phyloP scores from a whole-genome alignment of 2,888 invertebrate species.

The Phalangium opilio region DNA sequence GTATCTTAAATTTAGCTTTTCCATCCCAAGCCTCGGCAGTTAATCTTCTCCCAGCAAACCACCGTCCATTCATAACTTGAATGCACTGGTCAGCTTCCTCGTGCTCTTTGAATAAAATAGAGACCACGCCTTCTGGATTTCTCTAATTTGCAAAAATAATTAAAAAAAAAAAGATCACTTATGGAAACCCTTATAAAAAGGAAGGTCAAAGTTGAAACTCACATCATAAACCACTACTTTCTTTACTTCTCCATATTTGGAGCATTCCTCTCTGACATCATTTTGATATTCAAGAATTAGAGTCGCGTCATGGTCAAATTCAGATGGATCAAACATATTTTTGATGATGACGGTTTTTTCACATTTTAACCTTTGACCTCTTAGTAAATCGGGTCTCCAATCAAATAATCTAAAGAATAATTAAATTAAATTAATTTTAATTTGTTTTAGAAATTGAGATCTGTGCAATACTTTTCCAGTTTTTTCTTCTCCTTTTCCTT shows the following conservation, averaged over 20 bases:
- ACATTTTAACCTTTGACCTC: slow-evolving; percentile 68
- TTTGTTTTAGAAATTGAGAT: no score
- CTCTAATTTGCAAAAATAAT: no score
- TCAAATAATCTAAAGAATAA: slow-evolving; percentile 79
- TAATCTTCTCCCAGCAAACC: slow-evolving; percentile 72
- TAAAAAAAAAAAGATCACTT: no score
- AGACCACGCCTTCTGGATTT: slow-evolving; percentile 86
- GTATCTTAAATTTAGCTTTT: slow-evolving; percentile 80
- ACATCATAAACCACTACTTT: slow-evolving; percentile 84
- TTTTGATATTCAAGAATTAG: slow-evolving; percentile 79
- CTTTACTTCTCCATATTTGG: slow-evolving; percentile 77
- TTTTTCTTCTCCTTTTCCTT: slow-evolving; percentile 79
- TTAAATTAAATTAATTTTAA: slow-evolving; percentile 6
- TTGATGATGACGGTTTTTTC: slow-evolving; percentile 84
- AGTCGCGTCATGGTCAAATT: slow-evolving; percentile 77
- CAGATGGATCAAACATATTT: slow-evolving; percentile 74
- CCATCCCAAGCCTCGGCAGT: slow-evolving; percentile 89
- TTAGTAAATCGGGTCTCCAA: slow-evolving; percentile 86
- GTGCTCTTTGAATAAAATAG: slow-evolving; percentile 73
- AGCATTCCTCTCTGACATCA: slow-evolving; percentile 72
- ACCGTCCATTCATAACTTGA: slow-evolving; percentile 67
- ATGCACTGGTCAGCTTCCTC: slow-evolving; percentile 86
- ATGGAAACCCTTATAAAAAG: no score
- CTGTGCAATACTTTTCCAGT: slow-evolving; percentile 74
- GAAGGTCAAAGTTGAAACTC: no score